Evolutionary conservation across 92 coral and sea anemone genomes (phyloP).

Genomic region (Ricordea florida): DNA sequence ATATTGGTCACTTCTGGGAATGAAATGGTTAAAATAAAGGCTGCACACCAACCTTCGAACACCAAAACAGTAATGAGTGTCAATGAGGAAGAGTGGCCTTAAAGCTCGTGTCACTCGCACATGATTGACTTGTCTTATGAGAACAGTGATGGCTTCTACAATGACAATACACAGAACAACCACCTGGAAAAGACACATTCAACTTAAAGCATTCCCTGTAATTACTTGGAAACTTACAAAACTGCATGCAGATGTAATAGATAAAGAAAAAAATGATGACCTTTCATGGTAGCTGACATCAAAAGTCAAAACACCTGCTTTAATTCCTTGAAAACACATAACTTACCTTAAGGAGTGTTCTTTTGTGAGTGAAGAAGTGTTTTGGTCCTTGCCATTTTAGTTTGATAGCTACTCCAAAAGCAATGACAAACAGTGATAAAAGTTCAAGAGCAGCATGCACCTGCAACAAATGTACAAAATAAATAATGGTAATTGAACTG

Average conservation of each 20-base stretch:
- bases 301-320: too few species aligned
- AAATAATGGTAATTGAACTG: not conserved
- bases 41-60: conserved; percentile 86
- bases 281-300: too few species aligned
- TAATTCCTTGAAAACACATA: too few species aligned
- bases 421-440: conserved; percentile 53
- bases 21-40: too few species aligned
- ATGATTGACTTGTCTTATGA: conserved; percentile 80
- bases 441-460: conserved; percentile 83
- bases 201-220: too few species aligned
- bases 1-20: too few species aligned
- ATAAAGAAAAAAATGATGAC: too few species aligned
- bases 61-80: conserved; percentile 83
- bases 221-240: too few species aligned
- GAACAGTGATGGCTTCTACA: conserved; percentile 82
- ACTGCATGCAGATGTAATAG: too few species aligned
- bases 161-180: conserved; percentile 71
- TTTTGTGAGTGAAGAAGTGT: conserved; percentile 78
- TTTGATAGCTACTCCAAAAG: conserved; percentile 65
- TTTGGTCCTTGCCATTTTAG: conserved; percentile 89
- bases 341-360: conserved; percentile 83
- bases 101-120: conserved; percentile 95
- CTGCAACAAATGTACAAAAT: conserved; percentile 16
- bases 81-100: conserved; percentile 93
- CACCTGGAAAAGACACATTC: conserved; percentile 41